Percentiles rank a stretch among this genome's conserved stretches.
These are phyloP conservation scores for Premnoplex brunnescens DNA, from an alignment of 2,797 vertebrate species.

Conservation along the genomic window DNA sequence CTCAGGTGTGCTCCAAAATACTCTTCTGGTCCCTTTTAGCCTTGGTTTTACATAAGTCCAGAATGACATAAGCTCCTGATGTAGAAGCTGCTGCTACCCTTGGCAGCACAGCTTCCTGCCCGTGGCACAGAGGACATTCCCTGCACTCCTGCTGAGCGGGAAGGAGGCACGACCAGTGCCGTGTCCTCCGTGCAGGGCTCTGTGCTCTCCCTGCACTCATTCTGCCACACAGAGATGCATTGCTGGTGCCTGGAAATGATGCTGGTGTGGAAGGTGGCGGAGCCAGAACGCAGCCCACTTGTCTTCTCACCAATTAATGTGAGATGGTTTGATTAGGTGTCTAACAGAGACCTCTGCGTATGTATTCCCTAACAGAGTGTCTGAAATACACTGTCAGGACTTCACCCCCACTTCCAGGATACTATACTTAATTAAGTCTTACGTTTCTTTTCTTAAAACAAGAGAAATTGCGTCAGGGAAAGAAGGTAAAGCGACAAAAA, in stretches of 20 bases:
- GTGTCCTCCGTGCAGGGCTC: background rate
- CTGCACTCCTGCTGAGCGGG: background rate
- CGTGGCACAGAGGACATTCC: background rate
- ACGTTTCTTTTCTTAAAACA: background rate
- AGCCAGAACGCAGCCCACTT: background rate
- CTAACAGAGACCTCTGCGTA: slow-evolving; percentile 47
- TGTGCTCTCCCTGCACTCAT: background rate
- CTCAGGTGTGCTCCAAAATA: background rate
- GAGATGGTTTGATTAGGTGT: slow-evolving; percentile 1
- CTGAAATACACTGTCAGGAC: background rate
- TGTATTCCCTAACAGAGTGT: background rate
- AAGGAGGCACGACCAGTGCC: fast-evolving
- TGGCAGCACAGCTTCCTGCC: background rate
- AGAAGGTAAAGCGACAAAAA: background rate
- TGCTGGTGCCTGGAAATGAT: background rate
- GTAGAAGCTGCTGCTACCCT: background rate
- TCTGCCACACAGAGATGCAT: background rate
- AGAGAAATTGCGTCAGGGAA: background rate
- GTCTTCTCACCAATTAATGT: background rate
- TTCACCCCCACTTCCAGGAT: background rate
- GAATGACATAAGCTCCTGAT: background rate
- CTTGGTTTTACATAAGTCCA: background rate
- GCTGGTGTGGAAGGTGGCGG: background rate
- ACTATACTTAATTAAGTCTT: background rate
- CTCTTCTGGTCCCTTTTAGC: background rate